These are phyloP conservation scores for Jordanella pulchra DNA, from an alignment of 2,797 vertebrate species.

Conservation along the genomic window DNA sequence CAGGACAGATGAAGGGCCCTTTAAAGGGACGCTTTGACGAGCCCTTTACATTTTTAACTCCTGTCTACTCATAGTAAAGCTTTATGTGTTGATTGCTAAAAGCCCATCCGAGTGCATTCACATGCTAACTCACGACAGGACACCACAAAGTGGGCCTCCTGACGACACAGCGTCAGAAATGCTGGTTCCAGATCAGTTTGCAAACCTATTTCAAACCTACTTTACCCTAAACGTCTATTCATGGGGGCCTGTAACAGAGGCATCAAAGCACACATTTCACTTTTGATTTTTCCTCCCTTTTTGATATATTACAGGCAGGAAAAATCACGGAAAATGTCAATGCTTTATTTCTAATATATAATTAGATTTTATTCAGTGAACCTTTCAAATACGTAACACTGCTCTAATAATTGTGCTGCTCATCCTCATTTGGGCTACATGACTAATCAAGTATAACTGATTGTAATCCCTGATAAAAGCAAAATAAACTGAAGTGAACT, in stretches of 20 bases:
- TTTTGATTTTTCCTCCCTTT: neutral
- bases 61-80: constrained; percentile 20
- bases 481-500: neutral
- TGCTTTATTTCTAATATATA: neutral
- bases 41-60: constrained; percentile 18
- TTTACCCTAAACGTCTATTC: neutral
- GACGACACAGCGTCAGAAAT: neutral
- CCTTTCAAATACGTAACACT: neutral
- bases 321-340: neutral
- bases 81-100: constrained; percentile 59
- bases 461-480: neutral
- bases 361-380: neutral
- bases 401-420: neutral
- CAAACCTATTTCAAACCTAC: neutral
- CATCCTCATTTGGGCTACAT: neutral
- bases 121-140: constrained; percentile 39
- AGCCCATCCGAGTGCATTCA: constrained; percentile 22
- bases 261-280: neutral
- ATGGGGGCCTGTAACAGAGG: neutral
- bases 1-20: constrained; percentile 69
- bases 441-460: neutral
- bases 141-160: neutral
- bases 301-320: neutral
- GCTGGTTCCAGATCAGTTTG: neutral
- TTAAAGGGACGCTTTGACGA: constrained; percentile 51